Evolutionary conservation across 2,113 vertebrate genomes (phyloP).

Genomic region (Nycticryphes semicollaris): DNA sequence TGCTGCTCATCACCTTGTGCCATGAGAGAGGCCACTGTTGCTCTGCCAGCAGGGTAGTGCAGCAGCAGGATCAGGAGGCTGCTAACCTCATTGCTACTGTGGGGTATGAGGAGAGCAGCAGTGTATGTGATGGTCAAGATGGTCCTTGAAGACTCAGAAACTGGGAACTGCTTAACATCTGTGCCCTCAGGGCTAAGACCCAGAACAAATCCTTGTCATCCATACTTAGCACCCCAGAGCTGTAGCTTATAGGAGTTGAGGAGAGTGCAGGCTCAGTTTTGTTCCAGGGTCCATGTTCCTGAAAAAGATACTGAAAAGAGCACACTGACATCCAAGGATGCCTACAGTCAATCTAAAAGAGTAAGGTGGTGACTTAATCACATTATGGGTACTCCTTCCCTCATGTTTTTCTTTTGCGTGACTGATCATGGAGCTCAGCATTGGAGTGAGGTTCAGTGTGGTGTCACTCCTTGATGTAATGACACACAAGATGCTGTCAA

Average conservation of each 20-base stretch:
- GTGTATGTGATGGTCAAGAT: background rate
- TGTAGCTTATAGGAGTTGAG: background rate
- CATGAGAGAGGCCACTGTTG: background rate
- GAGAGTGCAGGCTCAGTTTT: background rate
- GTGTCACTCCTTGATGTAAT: background rate
- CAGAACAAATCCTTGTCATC: background rate
- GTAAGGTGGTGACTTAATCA: background rate
- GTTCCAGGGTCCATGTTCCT: background rate
- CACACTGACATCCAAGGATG: background rate
- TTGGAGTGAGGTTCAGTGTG: background rate
- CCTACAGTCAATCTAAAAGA: background rate
- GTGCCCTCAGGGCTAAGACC: background rate
- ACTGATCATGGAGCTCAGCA: background rate
- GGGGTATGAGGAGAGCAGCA: background rate
- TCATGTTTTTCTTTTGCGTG: background rate
- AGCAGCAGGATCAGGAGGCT: background rate
- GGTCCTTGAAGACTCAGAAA: background rate
- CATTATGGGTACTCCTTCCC: accelerated
- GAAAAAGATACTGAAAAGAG: background rate
- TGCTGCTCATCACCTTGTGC: background rate
- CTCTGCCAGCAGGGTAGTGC: background rate
- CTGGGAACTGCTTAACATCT: background rate
- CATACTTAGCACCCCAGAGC: background rate
- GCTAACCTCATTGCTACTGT: accelerated
- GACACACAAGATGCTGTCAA: background rate